Conservation (phyloP, 2,888 invertebrate species). For the Charanyca ferruginea region DNA sequence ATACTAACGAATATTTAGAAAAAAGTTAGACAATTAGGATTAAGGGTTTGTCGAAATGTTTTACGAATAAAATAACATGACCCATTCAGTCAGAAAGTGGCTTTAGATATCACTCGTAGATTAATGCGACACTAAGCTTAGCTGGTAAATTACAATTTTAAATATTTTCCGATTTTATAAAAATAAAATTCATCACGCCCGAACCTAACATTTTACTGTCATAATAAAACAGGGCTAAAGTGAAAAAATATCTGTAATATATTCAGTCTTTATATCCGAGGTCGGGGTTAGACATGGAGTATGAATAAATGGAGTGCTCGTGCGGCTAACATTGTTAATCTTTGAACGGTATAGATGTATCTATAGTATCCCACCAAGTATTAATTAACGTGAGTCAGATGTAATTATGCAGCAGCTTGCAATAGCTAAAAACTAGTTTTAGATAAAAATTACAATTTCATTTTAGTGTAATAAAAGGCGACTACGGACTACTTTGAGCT, state of each 20-base stretch:
- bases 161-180: conserved; percentile 9
- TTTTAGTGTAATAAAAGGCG: no score
- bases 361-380: no score
- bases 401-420: no score
- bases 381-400: no score
- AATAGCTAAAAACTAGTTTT: no score
- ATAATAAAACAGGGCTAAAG: conserved; percentile 36
- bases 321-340: background rate
- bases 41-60: background rate
- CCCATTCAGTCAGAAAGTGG: background rate
- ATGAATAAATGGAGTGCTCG: conserved; percentile 38
- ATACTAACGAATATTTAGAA: no score
- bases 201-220: conserved; percentile 37
- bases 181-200: conserved; percentile 42
- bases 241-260: conserved; percentile 57
- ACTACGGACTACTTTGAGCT: no score
- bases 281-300: conserved; percentile 18
- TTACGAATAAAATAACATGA: background rate
- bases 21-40: no score
- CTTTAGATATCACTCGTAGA: background rate
- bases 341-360: no score
- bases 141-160: background rate
- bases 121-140: background rate
- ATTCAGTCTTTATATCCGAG: conserved; percentile 46
- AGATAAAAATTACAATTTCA: no score